These are phyloP conservation scores for Rallus limicola DNA, from an alignment of 2,113 vertebrate species.

Conservation along the genomic window DNA sequence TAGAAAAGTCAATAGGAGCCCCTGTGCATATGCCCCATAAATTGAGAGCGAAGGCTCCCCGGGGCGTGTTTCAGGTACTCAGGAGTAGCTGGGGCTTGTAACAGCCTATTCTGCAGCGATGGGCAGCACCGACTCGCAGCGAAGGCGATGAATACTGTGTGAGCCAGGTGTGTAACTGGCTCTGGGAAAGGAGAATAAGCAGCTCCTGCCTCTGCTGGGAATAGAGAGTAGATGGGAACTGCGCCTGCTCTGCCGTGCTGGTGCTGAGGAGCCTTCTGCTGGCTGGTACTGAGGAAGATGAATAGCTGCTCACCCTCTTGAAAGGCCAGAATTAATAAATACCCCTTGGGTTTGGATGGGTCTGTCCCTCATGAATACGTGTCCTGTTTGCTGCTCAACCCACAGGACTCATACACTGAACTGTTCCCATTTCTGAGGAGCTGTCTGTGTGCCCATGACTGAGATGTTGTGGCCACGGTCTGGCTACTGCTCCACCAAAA, in stretches of 20 bases:
- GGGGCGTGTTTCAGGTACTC: neutral
- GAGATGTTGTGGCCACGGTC: neutral
- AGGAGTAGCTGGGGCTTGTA: accelerated
- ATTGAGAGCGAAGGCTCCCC: too few relatives aligned
- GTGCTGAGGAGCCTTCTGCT: neutral
- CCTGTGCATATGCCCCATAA: neutral
- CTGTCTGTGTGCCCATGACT: neutral
- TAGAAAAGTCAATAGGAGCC: neutral
- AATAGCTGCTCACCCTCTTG: neutral
- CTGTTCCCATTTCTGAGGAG: neutral
- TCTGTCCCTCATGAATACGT: neutral
- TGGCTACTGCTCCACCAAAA: neutral
- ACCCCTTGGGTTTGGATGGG: neutral
- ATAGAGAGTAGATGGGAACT: neutral
- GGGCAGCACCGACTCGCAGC: neutral
- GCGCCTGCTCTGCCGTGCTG: too few relatives aligned
- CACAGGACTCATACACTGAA: neutral
- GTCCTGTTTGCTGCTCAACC: neutral
- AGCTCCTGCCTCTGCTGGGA: neutral
- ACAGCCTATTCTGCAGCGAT: neutral
- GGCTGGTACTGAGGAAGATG: neutral
- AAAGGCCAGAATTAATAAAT: neutral
- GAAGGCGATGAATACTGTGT: neutral
- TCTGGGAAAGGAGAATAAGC: neutral
- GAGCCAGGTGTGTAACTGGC: neutral